Percentiles rank a stretch among this genome's conserved stretches.
Conservation (phyloP, 2,888 invertebrate genomes). For the Didymodactylos carnosus region DNA sequence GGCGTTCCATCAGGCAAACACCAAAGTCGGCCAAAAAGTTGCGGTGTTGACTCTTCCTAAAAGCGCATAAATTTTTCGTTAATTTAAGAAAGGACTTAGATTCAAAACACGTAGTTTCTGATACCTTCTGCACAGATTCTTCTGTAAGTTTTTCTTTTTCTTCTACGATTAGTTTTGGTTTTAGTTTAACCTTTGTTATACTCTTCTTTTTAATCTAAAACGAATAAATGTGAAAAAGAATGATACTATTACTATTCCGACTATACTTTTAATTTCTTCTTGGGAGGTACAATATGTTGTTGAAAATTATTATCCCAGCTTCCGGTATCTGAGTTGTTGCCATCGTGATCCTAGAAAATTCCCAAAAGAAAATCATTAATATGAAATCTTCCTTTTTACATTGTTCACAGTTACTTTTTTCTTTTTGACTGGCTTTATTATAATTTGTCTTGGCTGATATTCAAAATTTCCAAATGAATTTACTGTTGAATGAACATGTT, state of each 20-base stretch:
- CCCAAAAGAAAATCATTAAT: not conserved
- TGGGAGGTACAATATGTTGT: too few species aligned
- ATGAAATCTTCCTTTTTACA: not conserved
- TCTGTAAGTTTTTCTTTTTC: not conserved
- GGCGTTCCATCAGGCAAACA: not conserved
- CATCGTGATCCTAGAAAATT: not conserved
- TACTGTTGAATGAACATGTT: not conserved
- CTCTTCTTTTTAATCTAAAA: too few species aligned
- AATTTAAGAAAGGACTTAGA: not conserved
- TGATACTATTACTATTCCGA: too few species aligned
- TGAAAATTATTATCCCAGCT: too few species aligned
- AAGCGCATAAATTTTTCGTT: not conserved
- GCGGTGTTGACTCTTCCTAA: not conserved
- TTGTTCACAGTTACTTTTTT: too few species aligned
- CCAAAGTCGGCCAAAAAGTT: not conserved
- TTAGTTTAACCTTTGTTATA: too few species aligned
- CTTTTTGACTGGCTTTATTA: not conserved
- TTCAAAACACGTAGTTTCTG: too few species aligned
- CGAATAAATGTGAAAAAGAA: too few species aligned
- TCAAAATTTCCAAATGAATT: conserved; percentile 12
- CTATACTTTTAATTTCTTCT: too few species aligned
- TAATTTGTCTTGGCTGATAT: not conserved
- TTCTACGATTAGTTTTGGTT: not conserved
- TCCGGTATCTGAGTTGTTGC: too few species aligned
- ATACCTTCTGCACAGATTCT: too few species aligned